Evolutionary conservation across 2,888 invertebrate species (phyloP).

Genomic region (Drosophila setosimentum): DNA sequence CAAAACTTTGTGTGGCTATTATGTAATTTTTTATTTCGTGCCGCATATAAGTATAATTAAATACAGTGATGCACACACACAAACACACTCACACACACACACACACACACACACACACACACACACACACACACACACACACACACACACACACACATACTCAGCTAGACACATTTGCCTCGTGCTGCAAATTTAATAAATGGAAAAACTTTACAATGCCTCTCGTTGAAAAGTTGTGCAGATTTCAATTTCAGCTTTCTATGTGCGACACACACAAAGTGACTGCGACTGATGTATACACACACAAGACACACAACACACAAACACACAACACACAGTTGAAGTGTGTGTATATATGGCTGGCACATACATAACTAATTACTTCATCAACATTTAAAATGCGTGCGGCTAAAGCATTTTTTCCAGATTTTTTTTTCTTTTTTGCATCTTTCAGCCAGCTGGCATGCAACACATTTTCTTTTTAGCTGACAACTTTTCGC

Average conservation of each 20-base stretch:
- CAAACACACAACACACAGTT: slow-evolving; percentile 3
- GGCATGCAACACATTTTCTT: slow-evolving; percentile 28
- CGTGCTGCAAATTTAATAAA: slow-evolving; percentile 73
- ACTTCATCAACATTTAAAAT: slow-evolving; percentile 75
- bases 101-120: slow-evolving; percentile 8
- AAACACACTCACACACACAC: slow-evolving; percentile 10
- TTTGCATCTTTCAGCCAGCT: slow-evolving; percentile 45
- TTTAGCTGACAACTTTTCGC: slow-evolving; percentile 22
- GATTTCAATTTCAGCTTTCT: slow-evolving; percentile 75
- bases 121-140: slow-evolving; percentile 12
- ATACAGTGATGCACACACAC: slow-evolving; percentile 24
- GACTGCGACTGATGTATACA: slow-evolving; percentile 29
- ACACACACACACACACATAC: slow-evolving; percentile 10
- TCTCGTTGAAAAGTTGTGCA: slow-evolving; percentile 57
- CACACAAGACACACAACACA: slow-evolving; percentile 16
- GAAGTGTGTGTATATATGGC: slow-evolving; percentile 2
- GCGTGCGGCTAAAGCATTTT: slow-evolving; percentile 40
- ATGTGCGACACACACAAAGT: slow-evolving; percentile 29
- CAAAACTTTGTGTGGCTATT: slow-evolving; percentile 12
- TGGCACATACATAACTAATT: slow-evolving; percentile 68
- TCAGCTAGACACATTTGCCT: neutral
- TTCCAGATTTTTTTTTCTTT: neutral
- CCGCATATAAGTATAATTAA: slow-evolving; percentile 61
- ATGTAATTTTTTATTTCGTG: slow-evolving; percentile 30
- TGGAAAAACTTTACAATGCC: slow-evolving; percentile 69